Evolutionary conservation across 2,888 invertebrate genomes (phyloP), one percentile per base, ranked within the genome.

Genomic region (Trichopoda pennipes): DNA sequence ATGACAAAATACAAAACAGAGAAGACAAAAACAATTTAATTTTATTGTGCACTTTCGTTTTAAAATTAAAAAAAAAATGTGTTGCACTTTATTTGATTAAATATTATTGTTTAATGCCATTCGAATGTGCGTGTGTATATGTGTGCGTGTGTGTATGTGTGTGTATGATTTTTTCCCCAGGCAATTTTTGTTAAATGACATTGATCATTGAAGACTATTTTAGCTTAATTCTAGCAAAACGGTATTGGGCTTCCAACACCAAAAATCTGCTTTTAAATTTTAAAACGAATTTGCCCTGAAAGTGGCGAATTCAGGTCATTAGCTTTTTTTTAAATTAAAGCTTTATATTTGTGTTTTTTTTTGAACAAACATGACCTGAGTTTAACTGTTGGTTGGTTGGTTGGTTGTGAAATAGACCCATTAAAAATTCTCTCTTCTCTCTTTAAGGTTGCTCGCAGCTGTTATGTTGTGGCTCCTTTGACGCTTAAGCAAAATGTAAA

Each of bases 151-250:
- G 14, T 19, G 14, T 69, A 0, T 58, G 44, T n/a, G 16, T 49
- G 10, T n/a, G 16, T n/a, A n/a, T n/a, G n/a, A n/a, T n/a, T n/a
- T 64, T 35, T 64, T 14, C 21, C 44, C 56, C 56, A 23, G 49
- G 51, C 66, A 73, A 61, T 68, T 74, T 74, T 42, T 60, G 68
- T 42, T 42, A 89, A 88, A 85, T 88, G 88, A 89, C 88, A 88
- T 89, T 88, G 88, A 88, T 89, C 86, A 87, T 85, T 89, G 89
- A 88, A 88, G 89, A 89, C 88, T 89, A 88, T 75, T 75, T 82
- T 7, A 55, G 84, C 84, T 84, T 55, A 78, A 72, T 76, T 55
- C 66, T 17, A 16, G n/a, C 61, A 56, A 55, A 12, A 72, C 49
- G n/a, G n/a, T n/a, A n/a, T n/a, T n/a, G n/a, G n/a, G n/a, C n/a